Conservation (phyloP, 2,113 vertebrate genomes). For the Copsychus sechellarum region DNA sequence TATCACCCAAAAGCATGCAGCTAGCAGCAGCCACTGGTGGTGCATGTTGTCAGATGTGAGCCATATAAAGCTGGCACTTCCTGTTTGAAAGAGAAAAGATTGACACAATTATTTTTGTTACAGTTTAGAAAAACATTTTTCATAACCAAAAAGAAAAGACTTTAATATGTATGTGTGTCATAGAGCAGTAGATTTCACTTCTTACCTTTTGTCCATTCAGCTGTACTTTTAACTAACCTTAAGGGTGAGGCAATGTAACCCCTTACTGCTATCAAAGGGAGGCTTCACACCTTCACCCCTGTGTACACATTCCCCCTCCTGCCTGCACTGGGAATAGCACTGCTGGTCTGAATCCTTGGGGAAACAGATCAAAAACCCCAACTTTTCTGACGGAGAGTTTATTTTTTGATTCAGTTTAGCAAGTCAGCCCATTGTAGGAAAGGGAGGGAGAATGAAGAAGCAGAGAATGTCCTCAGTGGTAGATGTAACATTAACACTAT, state of each 20-base stretch:
- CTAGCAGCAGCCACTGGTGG: constrained; percentile 93
- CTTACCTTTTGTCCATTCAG: neutral
- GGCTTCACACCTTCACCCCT: neutral
- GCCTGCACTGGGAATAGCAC: neutral
- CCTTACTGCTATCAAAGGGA: neutral
- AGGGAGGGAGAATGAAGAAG: neutral
- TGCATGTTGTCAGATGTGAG: constrained; percentile 84
- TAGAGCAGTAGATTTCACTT: neutral
- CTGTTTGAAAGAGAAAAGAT: constrained; percentile 63
- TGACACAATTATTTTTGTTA: neutral
- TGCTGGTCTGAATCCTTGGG: neutral
- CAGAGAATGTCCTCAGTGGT: no score
- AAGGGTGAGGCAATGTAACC: neutral
- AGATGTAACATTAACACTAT: neutral
- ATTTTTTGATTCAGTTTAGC: neutral
- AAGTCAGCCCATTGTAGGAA: neutral
- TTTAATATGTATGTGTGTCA: neutral
- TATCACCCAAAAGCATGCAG: constrained; percentile 95
- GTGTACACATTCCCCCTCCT: neutral
- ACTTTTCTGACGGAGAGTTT: neutral
- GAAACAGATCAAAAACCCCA: fast-evolving
- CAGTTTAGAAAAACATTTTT: neutral
- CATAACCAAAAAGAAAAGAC: neutral
- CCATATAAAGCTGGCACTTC: constrained; percentile 65
- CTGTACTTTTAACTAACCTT: neutral